Evolutionary conservation across 2,113 vertebrate genomes (phyloP).

Genomic region (Theristicus caerulescens): DNA sequence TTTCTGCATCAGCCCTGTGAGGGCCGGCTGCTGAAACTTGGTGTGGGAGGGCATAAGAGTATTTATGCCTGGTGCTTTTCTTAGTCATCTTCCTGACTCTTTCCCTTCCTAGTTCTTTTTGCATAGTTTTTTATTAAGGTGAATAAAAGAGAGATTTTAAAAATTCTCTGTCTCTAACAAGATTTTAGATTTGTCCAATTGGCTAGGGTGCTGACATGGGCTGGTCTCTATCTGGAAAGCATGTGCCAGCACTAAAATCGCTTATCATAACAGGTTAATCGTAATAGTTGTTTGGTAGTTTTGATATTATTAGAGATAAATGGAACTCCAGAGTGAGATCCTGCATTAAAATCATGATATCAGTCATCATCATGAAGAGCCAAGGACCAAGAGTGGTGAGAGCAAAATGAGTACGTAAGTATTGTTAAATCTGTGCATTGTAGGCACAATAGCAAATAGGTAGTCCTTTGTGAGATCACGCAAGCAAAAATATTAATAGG

Average conservation of each 20-base stretch:
- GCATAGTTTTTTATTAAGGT: not conserved
- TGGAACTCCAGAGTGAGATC: not conserved
- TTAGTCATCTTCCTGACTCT: not conserved
- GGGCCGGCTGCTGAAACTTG: not conserved
- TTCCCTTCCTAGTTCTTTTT: not conserved
- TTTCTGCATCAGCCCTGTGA: not conserved
- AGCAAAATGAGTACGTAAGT: not conserved
- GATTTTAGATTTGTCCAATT: not conserved
- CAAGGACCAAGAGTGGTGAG: not conserved
- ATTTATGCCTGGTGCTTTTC: not conserved
- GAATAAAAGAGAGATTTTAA: not conserved
- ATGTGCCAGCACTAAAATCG: not conserved
- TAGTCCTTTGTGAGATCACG: not conserved
- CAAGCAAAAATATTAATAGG: not conserved
- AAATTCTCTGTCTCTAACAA: not conserved
- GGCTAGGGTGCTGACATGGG: not conserved
- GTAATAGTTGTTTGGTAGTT: not conserved
- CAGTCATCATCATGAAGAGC: not conserved
- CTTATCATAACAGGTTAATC: not conserved
- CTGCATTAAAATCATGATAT: not conserved
- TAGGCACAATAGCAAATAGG: not conserved
- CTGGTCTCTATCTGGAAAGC: not conserved
- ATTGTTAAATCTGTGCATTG: not conserved
- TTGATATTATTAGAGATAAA: not conserved
- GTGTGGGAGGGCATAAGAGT: not conserved